Base-by-base conservation (phyloP, 2,888 invertebrate genomes). In the Idaea dimidiata region DNA sequence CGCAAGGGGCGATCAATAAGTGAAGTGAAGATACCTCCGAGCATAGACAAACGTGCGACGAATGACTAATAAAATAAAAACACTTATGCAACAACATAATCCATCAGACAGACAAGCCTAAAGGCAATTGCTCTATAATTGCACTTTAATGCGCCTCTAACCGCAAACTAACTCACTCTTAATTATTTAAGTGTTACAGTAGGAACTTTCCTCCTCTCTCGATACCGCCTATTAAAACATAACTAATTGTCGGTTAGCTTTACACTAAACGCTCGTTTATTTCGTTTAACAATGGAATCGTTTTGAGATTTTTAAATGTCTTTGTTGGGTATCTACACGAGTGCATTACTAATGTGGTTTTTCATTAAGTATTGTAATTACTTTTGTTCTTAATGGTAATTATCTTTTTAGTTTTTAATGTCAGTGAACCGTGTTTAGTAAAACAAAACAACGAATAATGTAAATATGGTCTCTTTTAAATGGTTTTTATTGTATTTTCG, bases 211-310 rank as follows among this genome's bases (percentile, higher is more conserved):
- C 80, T 77, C 73, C 72, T 79, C 79, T 79, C 60, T 78, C 75
- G 56, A 65, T 62, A 59, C 61, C 56, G 79, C 70, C 78, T 77
- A 82, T 83, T 86, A 84, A 80, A 81, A 80, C 77, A 69, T 77
- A 75, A 84, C 83, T 85, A 86, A 88, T 87, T 82, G 84, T 79
- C 77, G 77, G 80, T 85, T 86, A 85, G 85, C 81, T 74, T 70
- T 72, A 80, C 76, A 82, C 80, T 79, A 81, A 76, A 66, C 73
- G 72, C 72, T 75, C 78, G 80, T 78, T 81, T 80, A 67, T 71
- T 66, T 72, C 61, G 64, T 63, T 70, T 68, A 65, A 66, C 67
- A 63, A 69, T 70, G 60, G 68, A 71, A 74, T 74, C 62, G 67
- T 61, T 62, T 67, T 59, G 62, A 62, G 63, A 64, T 67, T 66